Conservation (phyloP, 2,113 vertebrate species). For the Rhynchomys soricoides region DNA sequence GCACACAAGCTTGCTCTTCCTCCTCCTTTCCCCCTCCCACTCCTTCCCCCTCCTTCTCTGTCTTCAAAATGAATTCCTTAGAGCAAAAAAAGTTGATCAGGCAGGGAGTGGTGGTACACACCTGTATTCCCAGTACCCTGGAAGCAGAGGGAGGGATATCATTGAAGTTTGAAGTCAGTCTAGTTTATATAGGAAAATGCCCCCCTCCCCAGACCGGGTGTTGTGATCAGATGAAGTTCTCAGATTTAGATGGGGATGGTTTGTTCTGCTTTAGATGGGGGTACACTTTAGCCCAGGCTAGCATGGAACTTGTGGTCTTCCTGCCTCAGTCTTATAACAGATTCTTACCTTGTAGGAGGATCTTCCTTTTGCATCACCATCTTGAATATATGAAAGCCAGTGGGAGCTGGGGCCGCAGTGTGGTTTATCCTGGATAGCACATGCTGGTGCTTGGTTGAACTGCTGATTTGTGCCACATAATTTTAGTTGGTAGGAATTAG, state of each 20-base stretch:
- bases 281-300: neutral
- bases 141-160: neutral
- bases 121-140: neutral
- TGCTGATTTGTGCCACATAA: neutral
- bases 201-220: neutral
- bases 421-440: neutral
- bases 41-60: neutral
- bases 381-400: neutral
- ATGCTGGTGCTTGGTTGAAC: neutral
- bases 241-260: neutral
- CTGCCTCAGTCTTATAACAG: neutral
- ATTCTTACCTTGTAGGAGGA: neutral
- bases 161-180: neutral
- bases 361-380: neutral
- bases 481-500: neutral
- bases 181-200: too few species aligned
- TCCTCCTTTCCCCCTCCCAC: neutral
- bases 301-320: neutral
- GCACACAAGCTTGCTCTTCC: neutral
- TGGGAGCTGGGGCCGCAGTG: neutral
- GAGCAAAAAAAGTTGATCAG: neutral
- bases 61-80: neutral
- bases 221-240: neutral
- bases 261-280: neutral
- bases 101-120: neutral